A percentile compares a stretch with the other conserved stretches of the same genome.
These are phyloP conservation scores for Drosophila punjabiensis DNA, from an alignment of 1,140 invertebrate species.

Conservation along the genomic window DNA sequence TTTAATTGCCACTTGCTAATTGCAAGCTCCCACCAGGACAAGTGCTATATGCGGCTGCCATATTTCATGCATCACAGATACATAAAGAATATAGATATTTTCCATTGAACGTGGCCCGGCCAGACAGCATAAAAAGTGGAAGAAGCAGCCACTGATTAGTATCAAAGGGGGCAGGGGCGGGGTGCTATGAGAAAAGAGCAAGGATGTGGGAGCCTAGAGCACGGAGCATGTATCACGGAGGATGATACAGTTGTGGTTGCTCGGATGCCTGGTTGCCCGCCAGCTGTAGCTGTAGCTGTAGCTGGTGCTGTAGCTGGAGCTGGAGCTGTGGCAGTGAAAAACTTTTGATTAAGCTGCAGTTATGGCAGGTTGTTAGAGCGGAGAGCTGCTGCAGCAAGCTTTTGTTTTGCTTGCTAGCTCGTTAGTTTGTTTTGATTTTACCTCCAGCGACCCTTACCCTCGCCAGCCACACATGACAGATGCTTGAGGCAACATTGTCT, in stretches of 20 bases:
- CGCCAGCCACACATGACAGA: slow-evolving; percentile 29
- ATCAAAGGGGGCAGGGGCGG: slow-evolving; percentile 56
- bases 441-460: slow-evolving; percentile 19
- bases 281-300: slow-evolving; percentile 23
- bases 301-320: slow-evolving; percentile 3
- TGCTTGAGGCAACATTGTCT: slow-evolving; percentile 64
- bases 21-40: slow-evolving; percentile 57
- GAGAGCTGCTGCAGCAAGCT: slow-evolving; percentile 64
- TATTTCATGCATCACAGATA: slow-evolving; percentile 76
- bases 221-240: slow-evolving; percentile 14
- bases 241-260: slow-evolving; percentile 56
- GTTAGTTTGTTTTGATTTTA: slow-evolving; percentile 79
- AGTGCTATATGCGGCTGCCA: slow-evolving; percentile 66
- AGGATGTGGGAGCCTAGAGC: slow-evolving; percentile 13
- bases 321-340: slow-evolving; percentile 61
- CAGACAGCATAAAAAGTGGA: slow-evolving; percentile 66
- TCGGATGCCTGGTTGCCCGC: slow-evolving; percentile 51
- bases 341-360: slow-evolving; percentile 85
- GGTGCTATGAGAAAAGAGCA: slow-evolving; percentile 11
- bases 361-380: slow-evolving; percentile 76
- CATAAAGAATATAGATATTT: slow-evolving; percentile 45
- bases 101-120: slow-evolving; percentile 44
- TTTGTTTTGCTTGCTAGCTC: slow-evolving; percentile 80
- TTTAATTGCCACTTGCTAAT: slow-evolving; percentile 82
- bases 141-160: slow-evolving; percentile 74